phyloP scores from a whole-genome alignment of 1,140 invertebrate genomes.

The Hylaeus anthracinus region DNA sequence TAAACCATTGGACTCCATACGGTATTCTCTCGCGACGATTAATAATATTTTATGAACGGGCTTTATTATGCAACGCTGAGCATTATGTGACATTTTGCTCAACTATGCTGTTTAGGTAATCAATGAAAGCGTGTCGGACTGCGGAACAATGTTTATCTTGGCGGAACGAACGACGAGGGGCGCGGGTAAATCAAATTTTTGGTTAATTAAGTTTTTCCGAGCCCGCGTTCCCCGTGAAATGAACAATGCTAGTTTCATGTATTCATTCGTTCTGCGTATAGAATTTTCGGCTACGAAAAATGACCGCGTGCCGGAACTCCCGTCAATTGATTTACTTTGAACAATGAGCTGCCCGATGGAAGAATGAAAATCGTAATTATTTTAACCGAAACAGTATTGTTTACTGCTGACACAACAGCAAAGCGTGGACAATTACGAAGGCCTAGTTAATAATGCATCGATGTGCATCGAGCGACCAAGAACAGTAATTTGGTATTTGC shows the following conservation, averaged over 20 bases:
- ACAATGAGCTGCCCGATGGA: not conserved
- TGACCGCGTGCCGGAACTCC: not conserved
- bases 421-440: not conserved
- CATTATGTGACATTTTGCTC: not conserved
- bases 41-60: conserved; percentile 27
- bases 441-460: not conserved
- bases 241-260: conserved; percentile 19
- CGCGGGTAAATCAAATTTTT: conserved; percentile 46
- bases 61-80: not conserved
- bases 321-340: conserved; percentile 14
- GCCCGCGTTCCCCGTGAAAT: not conserved
- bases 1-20: not conserved
- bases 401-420: not conserved
- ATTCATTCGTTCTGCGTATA: conserved; percentile 1
- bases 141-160: not conserved
- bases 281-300: not conserved
- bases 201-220: conserved; percentile 22
- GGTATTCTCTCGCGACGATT: conserved; percentile 35
- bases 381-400: not conserved
- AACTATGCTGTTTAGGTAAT: not conserved
- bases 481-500: not conserved
- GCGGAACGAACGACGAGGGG: not conserved
- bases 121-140: not conserved
- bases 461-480: not conserved
- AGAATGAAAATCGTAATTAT: conserved; percentile 2